Evolutionary conservation across 2,797 vertebrate species (phyloP).

Genomic region (Sus cebifrons): DNA sequence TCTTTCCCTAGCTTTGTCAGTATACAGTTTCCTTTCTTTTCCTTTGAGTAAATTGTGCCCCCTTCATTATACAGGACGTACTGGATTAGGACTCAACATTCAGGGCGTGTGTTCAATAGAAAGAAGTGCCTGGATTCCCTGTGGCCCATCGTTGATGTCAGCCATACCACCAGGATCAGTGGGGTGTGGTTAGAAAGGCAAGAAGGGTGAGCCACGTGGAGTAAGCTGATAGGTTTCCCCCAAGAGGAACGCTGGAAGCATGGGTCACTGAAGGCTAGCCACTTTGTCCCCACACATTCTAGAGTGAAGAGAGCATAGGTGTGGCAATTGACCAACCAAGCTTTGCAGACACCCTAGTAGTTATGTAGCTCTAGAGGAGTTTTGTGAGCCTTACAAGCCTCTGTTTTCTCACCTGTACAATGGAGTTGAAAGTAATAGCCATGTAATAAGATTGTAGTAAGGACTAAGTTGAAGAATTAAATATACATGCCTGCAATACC

Average conservation of each 20-base stretch:
- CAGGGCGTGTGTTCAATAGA: not conserved
- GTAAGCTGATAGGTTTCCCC: not conserved
- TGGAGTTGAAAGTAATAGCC: not conserved
- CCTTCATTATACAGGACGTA: not conserved
- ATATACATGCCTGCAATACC: not conserved
- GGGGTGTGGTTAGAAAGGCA: not conserved
- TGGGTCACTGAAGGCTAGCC: not conserved
- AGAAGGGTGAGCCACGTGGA: not conserved
- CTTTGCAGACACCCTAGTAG: not conserved
- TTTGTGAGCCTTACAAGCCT: not conserved
- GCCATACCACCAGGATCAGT: not conserved
- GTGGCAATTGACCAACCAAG: not conserved
- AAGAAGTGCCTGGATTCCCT: not conserved
- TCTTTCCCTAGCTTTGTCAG: not conserved
- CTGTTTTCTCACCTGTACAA: slow-evolving; percentile 25
- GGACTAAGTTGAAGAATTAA: not conserved
- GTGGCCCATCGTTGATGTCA: not conserved
- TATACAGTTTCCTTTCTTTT: not conserved
- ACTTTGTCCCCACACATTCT: not conserved
- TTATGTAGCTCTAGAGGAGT: not conserved
- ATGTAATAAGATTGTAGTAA: not conserved
- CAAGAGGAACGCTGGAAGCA: not conserved
- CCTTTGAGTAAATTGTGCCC: not conserved
- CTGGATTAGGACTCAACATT: not conserved
- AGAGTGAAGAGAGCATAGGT: not conserved